These are phyloP conservation scores for Athalia circularis DNA, from an alignment of 2,888 invertebrate genomes.

Conservation along the genomic window DNA sequence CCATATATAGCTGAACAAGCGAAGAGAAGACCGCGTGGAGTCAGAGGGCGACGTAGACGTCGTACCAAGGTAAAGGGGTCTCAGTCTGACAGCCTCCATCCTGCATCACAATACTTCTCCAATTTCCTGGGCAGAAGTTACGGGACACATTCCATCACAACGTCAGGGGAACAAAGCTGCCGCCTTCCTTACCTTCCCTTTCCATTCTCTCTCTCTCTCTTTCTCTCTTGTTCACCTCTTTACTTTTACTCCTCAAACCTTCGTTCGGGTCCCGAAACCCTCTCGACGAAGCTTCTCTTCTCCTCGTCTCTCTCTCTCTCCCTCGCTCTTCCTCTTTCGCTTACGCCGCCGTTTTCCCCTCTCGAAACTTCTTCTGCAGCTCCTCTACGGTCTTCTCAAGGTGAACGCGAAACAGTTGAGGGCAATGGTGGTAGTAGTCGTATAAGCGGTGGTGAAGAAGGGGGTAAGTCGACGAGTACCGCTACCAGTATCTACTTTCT, in stretches of 20 bases:
- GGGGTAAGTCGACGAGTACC: neutral
- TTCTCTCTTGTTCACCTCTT: slow-evolving; percentile 3
- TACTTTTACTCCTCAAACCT: slow-evolving; percentile 12
- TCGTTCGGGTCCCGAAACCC: slow-evolving; percentile 14
- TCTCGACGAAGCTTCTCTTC: slow-evolving; percentile 19
- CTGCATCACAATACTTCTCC: slow-evolving; percentile 66
- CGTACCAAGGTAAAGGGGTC: slow-evolving; percentile 22
- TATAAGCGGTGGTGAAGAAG: too few relatives aligned
- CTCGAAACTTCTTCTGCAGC: neutral
- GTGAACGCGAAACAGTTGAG: neutral
- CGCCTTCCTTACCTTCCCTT: slow-evolving; percentile 47
- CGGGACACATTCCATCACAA: slow-evolving; percentile 65
- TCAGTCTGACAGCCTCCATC: slow-evolving; percentile 59
- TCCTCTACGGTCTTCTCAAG: neutral
- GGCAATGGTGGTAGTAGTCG: too few relatives aligned
- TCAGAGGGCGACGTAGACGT: neutral
- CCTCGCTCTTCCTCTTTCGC: neutral
- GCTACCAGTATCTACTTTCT: neutral
- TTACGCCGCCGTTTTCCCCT: neutral
- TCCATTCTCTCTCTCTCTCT: neutral
- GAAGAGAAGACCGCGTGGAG: neutral
- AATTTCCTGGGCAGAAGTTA: slow-evolving; percentile 66
- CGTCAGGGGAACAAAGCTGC: slow-evolving; percentile 64
- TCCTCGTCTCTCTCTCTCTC: neutral
- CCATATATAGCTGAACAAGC: too few relatives aligned